phyloP scores from a whole-genome alignment of 2,888 invertebrate genomes.

The Celastrina argiolus region DNA sequence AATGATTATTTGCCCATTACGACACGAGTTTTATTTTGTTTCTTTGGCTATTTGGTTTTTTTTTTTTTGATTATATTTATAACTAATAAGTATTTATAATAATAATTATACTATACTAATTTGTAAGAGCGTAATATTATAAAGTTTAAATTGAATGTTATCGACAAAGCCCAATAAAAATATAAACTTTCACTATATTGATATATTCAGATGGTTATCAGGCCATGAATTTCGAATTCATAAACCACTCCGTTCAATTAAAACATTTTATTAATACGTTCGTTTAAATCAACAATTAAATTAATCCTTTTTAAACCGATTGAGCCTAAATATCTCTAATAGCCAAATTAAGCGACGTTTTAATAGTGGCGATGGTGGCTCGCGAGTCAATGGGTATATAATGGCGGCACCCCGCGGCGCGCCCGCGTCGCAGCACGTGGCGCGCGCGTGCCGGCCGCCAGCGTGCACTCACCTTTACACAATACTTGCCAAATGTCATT shows the following conservation, averaged over 20 bases:
- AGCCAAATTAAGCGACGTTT: constrained; percentile 16
- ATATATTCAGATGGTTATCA: background rate
- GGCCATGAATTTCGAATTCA: background rate
- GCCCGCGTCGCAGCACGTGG: constrained; percentile 47
- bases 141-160: background rate
- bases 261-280: background rate
- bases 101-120: too few relatives aligned
- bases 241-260: background rate
- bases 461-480: constrained; percentile 46
- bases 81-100: background rate
- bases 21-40: too few relatives aligned
- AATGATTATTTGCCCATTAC: background rate
- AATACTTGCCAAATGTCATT: constrained; percentile 28
- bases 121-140: too few relatives aligned
- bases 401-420: constrained; percentile 34
- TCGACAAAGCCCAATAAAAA: background rate
- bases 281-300: constrained; percentile 1
- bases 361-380: constrained; percentile 14
- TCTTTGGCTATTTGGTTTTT: background rate
- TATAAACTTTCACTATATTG: background rate
- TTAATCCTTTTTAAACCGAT: constrained; percentile 17
- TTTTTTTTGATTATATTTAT: background rate
- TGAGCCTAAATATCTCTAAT: constrained; percentile 13
- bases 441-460: constrained; percentile 41
- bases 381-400: constrained; percentile 34